Conservation (phyloP, 2,888 invertebrate species). For the Rhyacophila evoluta region DNA sequence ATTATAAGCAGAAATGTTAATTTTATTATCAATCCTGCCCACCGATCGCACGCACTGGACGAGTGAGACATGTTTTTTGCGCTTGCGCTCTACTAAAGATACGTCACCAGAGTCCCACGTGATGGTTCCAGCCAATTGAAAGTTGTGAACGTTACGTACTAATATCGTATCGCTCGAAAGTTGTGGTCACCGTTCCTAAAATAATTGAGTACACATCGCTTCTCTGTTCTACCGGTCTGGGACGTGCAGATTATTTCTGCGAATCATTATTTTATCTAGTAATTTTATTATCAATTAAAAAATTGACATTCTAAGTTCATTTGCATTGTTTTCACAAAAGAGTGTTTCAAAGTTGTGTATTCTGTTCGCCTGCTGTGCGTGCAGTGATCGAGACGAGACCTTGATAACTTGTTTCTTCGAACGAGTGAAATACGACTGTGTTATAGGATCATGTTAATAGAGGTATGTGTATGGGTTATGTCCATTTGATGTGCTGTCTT, state of each 20-base stretch:
- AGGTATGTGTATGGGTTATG: slow-evolving; percentile 68
- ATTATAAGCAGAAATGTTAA: not conserved
- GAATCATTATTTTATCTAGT: slow-evolving; percentile 37
- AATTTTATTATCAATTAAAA: slow-evolving; percentile 25
- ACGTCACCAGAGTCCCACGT: slow-evolving; percentile 46
- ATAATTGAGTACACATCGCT: slow-evolving; percentile 52
- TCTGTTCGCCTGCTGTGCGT: slow-evolving; percentile 48
- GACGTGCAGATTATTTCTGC: slow-evolving; percentile 42
- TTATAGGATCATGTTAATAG: slow-evolving; percentile 69
- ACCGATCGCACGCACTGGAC: not conserved
- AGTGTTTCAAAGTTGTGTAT: slow-evolving; percentile 40
- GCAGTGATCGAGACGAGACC: slow-evolving; percentile 67
- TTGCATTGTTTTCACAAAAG: slow-evolving; percentile 16
- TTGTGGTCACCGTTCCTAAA: slow-evolving; percentile 54
- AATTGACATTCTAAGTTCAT: slow-evolving; percentile 32
- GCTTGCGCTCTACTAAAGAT: slow-evolving; percentile 41
- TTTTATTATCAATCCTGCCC: not conserved
- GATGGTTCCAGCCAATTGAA: slow-evolving; percentile 43
- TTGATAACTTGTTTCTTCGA: slow-evolving; percentile 71
- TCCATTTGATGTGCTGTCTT: slow-evolving; percentile 43
- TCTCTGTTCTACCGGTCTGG: slow-evolving; percentile 42
- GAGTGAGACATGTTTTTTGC: slow-evolving; percentile 8
- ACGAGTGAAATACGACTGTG: slow-evolving; percentile 68
- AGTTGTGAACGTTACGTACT: slow-evolving; percentile 56
- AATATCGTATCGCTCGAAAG: slow-evolving; percentile 50